A percentile compares a stretch with the other conserved stretches of the same genome.
These are phyloP conservation scores for Tetragnatha versicolor DNA, from an alignment of 1,140 invertebrate species.

Conservation along the genomic window DNA sequence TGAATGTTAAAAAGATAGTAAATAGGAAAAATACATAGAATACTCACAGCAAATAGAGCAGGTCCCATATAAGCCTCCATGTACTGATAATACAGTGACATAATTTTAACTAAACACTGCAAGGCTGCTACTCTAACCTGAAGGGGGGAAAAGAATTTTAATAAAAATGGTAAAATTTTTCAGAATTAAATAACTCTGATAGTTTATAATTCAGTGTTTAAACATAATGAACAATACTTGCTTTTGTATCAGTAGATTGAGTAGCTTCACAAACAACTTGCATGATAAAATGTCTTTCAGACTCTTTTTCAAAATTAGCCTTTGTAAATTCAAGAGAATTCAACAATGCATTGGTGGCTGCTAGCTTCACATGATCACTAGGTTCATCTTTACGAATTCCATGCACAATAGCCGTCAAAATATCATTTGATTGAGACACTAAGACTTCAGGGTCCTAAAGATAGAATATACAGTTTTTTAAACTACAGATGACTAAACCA, in stretches of 20 bases:
- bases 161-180: not conserved
- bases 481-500: too few relatives aligned
- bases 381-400: slow-evolving; percentile 89
- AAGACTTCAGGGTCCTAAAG: slow-evolving; percentile 85
- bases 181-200: not conserved
- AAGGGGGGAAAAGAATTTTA: too few relatives aligned
- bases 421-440: slow-evolving; percentile 90
- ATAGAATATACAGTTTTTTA: too few relatives aligned
- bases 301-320: slow-evolving; percentile 97
- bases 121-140: slow-evolving; percentile 84
- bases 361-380: slow-evolving; percentile 85
- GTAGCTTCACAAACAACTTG: slow-evolving; percentile 88
- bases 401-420: slow-evolving; percentile 98
- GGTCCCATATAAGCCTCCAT: slow-evolving; percentile 99
- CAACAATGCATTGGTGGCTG: slow-evolving; percentile 95
- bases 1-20: not conserved
- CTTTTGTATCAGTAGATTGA: slow-evolving; percentile 79
- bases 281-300: slow-evolving; percentile 99
- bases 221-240: slow-evolving; percentile 64
- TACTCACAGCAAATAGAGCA: slow-evolving; percentile 90
- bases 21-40: not conserved
- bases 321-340: slow-evolving; percentile 99
- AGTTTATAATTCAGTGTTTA: not conserved
- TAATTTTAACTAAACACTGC: slow-evolving; percentile 98
- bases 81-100: slow-evolving; percentile 97